Evolutionary conservation across 2,113 vertebrate species (phyloP).

Genomic region (Scomber japonicus): DNA sequence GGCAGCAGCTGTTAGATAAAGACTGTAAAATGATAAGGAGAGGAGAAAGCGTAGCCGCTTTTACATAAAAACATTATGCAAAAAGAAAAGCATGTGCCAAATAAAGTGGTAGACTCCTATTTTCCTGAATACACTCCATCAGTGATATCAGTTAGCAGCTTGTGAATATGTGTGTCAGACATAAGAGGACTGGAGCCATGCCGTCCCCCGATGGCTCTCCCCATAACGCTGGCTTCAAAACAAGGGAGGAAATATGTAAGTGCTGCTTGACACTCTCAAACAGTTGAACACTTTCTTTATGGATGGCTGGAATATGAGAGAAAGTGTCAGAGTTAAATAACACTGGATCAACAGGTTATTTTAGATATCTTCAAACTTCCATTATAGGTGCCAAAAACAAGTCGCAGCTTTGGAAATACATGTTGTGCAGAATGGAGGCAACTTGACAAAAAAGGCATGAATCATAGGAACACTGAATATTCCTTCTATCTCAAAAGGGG

Average conservation of each 20-base stretch:
- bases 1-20: slow-evolving; percentile 14
- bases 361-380: slow-evolving; percentile 28
- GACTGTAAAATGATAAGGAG: not conserved
- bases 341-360: slow-evolving; percentile 38
- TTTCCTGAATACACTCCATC: not conserved
- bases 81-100: not conserved
- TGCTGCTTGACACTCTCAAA: slow-evolving; percentile 17
- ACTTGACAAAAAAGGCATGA: not conserved
- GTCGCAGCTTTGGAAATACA: slow-evolving; percentile 35
- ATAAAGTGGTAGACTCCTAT: too few relatives aligned
- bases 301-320: slow-evolving; percentile 41
- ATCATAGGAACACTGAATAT: not conserved
- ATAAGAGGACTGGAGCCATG: slow-evolving; percentile 22
- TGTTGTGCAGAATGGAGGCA: not conserved
- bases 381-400: slow-evolving; percentile 11
- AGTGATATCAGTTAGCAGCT: not conserved
- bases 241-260: slow-evolving; percentile 43
- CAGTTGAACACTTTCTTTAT: slow-evolving; percentile 44
- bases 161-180: slow-evolving; percentile 1
- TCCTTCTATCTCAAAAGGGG: not conserved
- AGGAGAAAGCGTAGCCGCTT: not conserved
- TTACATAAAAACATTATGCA: not conserved
- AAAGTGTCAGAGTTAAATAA: slow-evolving; percentile 26
- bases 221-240: slow-evolving; percentile 41
- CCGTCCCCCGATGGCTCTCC: slow-evolving; percentile 36